Evolutionary conservation across 2,113 vertebrate species (phyloP).

Genomic region (Brachypodius melanocephalos): DNA sequence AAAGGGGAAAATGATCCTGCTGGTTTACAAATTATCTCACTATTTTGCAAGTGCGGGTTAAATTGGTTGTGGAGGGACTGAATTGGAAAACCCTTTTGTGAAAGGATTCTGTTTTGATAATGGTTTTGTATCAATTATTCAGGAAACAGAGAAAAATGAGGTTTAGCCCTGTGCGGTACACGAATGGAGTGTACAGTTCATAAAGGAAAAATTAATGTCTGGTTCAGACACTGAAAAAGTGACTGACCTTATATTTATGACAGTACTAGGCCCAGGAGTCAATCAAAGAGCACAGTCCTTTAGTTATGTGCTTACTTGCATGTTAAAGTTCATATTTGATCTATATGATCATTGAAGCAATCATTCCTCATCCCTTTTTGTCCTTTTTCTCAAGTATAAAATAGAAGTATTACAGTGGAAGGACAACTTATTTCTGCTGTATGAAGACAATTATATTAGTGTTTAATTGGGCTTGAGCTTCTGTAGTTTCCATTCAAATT

Average conservation of each 20-base stretch:
- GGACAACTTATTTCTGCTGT: background rate
- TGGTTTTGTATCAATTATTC: background rate
- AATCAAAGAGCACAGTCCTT: background rate
- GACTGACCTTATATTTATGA: conserved; percentile 22
- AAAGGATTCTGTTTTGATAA: conserved; percentile 1
- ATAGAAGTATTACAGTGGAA: background rate
- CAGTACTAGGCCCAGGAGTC: background rate
- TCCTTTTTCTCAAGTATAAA: background rate
- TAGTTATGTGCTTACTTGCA: background rate
- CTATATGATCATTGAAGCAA: background rate
- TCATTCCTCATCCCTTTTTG: conserved; percentile 13
- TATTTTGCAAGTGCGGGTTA: background rate
- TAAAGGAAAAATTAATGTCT: conserved; percentile 10
- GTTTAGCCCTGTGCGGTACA: background rate
- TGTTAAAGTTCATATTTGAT: conserved; percentile 18
- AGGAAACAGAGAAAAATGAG: conserved; percentile 2
- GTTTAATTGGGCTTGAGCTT: background rate
- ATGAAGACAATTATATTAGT: background rate
- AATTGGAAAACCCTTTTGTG: background rate
- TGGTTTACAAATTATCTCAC: background rate
- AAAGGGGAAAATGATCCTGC: background rate
- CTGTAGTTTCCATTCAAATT: background rate
- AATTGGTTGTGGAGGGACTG: background rate
- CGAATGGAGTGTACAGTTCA: background rate
- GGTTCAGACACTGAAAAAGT: background rate